phyloP scores from a whole-genome alignment of 2,888 invertebrate species.

The Euproctis similis region DNA sequence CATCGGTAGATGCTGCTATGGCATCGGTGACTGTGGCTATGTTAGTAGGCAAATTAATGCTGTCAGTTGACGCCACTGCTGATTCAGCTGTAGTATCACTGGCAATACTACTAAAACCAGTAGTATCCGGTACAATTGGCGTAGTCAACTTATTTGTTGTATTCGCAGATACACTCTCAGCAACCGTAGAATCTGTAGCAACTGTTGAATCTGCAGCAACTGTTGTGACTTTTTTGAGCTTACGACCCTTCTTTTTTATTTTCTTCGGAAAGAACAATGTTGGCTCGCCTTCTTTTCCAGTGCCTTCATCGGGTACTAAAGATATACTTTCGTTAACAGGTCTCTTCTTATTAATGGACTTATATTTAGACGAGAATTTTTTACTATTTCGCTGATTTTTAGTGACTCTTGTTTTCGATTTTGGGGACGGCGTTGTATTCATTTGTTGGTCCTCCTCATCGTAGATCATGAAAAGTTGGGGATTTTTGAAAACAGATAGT shows the following conservation, averaged over 20 bases:
- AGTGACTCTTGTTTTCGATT: not conserved
- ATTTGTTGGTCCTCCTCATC: slow-evolving; percentile 38
- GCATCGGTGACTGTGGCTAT: slow-evolving; percentile 36
- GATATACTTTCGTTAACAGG: slow-evolving; percentile 46
- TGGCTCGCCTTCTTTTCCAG: slow-evolving; percentile 44
- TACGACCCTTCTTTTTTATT: slow-evolving; percentile 38
- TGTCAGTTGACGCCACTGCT: slow-evolving; percentile 6
- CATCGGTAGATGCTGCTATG: slow-evolving; percentile 44
- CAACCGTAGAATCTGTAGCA: slow-evolving; percentile 21
- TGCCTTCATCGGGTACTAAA: slow-evolving; percentile 40
- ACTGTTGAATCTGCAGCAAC: slow-evolving; percentile 22
- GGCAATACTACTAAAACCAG: slow-evolving; percentile 6
- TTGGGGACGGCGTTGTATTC: slow-evolving; percentile 8
- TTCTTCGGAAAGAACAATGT: slow-evolving; percentile 54
- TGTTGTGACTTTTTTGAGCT: slow-evolving; percentile 21
- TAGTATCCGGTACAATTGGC: slow-evolving; percentile 7
- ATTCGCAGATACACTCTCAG: slow-evolving; percentile 9
- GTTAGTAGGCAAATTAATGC: slow-evolving; percentile 8
- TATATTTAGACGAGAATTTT: slow-evolving; percentile 32
- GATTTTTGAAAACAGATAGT: slow-evolving; percentile 56
- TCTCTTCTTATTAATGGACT: slow-evolving; percentile 10
- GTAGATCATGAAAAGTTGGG: slow-evolving; percentile 42
- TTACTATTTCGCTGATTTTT: slow-evolving; percentile 4
- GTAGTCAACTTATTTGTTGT: not conserved
- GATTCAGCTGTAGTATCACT: slow-evolving; percentile 1